Evolutionary conservation across 1,140 invertebrate genomes (phyloP), one percentile per base, ranked within the genome.

Genomic region (Drosophila funebris): DNA sequence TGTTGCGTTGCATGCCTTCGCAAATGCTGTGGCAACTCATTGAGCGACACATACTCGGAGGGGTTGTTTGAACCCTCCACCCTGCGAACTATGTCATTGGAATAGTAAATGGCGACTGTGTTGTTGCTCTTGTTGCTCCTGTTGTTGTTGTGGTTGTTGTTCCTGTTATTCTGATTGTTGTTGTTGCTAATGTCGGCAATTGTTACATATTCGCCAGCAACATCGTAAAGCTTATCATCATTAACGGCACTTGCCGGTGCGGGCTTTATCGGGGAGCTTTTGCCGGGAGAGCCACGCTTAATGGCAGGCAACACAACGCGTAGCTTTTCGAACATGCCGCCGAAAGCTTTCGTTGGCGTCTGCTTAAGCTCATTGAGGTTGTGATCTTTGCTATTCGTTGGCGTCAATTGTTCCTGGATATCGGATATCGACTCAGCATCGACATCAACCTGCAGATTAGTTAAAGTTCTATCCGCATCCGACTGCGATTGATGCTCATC

Each of bases 131-230:
- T 16, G 6, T 37, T 64, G 14, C 29, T 43, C 0, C 13, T 36
- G 50, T 92, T 90, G 93, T 96, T 91, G 64, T 96, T 96, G 82
- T 95, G n/a, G n/a, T 63, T 64, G n/a, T 24, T 64, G 14, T 37
- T 43, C 0, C 13, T 36, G 50, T 53, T 52, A 20, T 44, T 46
- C 48, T 93, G 93, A 53, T 92, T 90, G 93, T 96, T 91, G 64
- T 96, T 96, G 82, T 95, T 96, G 90, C 94, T 95, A 63, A 96
- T 94, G 92, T 96, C 96, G 60, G 96, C 95, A 90, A 97, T 96
- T 39, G 96, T 96, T 7, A 97, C 96, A 92, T 97, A 97, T 92
- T 97, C 96, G 78, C 95, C 96, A 60, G 94, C 93, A 91, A 95
- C 92, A 76, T 93, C 92, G 76, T 93, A 93, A 43, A 93, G 90